Conservation (phyloP, 2,888 invertebrate genomes). For the Rosalia funebris region DNA sequence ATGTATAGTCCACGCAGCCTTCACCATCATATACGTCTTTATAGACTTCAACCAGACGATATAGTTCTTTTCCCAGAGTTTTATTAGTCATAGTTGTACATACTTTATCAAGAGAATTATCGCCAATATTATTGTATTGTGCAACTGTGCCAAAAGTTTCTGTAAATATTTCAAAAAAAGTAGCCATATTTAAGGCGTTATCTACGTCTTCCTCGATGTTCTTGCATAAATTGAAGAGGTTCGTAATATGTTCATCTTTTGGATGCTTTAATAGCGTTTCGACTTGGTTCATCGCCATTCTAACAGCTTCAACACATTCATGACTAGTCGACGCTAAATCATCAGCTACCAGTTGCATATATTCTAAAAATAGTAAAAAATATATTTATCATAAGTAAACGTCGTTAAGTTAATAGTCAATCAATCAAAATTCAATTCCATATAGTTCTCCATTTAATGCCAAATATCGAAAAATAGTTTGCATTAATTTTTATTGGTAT, state of each 20-base stretch:
- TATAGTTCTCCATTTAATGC: too few species aligned
- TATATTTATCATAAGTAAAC: not conserved
- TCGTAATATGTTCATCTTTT: conserved; percentile 59
- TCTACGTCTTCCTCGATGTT: conserved; percentile 4
- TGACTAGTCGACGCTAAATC: conserved; percentile 62
- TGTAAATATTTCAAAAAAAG: conserved; percentile 11
- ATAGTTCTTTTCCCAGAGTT: conserved; percentile 72
- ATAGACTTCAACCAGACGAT: conserved; percentile 63
- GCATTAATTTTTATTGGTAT: too few species aligned
- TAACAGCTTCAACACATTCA: conserved; percentile 63
- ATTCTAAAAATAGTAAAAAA: conserved; percentile 66
- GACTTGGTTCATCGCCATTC: conserved; percentile 60
- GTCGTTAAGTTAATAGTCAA: too few species aligned
- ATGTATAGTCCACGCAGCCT: conserved; percentile 20
- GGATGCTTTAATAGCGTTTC: conserved; percentile 54
- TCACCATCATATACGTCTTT: too few species aligned
- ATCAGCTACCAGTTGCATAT: conserved; percentile 66
- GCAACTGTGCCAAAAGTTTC: conserved; percentile 13
- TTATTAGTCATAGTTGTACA: conserved; percentile 70
- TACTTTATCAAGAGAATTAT: conserved; percentile 74
- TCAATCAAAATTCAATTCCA: too few species aligned
- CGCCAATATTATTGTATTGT: conserved; percentile 70
- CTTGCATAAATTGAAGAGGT: conserved; percentile 41
- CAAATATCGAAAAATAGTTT: too few species aligned
- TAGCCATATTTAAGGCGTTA: conserved; percentile 3